Conservation (phyloP, 2,113 vertebrate species). For the Callipepla californica region DNA sequence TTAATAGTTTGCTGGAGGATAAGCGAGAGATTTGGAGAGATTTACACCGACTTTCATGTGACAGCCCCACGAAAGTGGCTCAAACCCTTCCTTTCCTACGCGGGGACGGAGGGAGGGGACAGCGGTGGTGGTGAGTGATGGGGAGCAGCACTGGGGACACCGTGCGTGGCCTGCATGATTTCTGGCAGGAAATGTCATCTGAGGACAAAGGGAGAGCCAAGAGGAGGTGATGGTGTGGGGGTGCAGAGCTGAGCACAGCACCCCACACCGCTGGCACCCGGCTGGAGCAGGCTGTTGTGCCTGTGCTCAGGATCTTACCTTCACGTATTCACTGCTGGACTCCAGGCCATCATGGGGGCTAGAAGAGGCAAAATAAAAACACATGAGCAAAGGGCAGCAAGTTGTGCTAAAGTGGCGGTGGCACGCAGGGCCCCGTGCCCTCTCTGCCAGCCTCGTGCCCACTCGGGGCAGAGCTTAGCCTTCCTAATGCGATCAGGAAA, state of each 20-base stretch:
- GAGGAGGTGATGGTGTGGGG: neutral
- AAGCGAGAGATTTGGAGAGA: conserved; percentile 70
- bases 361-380: conserved; percentile 7
- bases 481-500: conserved; percentile 53
- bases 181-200: neutral
- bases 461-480: neutral
- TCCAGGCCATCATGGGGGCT: conserved; percentile 74
- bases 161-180: fast-evolving
- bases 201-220: neutral
- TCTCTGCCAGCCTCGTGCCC: neutral
- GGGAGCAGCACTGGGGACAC: neutral
- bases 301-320: conserved; percentile 64
- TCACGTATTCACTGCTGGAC: conserved; percentile 78
- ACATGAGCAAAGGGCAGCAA: neutral
- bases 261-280: fast-evolving
- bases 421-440: neutral
- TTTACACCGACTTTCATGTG: conserved; percentile 62
- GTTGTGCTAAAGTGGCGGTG: fast-evolving
- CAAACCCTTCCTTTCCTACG: neutral
- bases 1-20: conserved; percentile 73
- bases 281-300: neutral
- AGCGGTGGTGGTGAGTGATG: neutral
- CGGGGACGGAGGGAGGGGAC: neutral
- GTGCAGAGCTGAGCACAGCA: neutral
- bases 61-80: conserved; percentile 44